Evolutionary conservation across 2,888 invertebrate species (phyloP).

Genomic region (Drosophila aldrichi): DNA sequence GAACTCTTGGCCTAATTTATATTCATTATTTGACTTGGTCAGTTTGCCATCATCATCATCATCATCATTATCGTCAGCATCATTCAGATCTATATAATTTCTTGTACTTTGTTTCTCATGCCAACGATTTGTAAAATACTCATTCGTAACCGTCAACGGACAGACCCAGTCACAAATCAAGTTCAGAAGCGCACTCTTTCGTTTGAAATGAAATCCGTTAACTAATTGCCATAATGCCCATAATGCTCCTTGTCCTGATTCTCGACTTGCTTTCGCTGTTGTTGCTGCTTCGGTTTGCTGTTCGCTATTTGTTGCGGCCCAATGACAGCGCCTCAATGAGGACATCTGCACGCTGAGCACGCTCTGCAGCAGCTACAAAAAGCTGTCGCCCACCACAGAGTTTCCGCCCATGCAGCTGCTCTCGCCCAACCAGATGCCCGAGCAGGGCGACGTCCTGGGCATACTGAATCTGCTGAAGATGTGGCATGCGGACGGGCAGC

Average conservation of each 20-base stretch:
- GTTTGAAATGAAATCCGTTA: constrained; percentile 70
- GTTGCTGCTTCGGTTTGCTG: constrained; percentile 16
- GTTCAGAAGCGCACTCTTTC: constrained; percentile 77
- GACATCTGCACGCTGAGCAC: constrained; percentile 87
- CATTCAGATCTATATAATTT: constrained; percentile 39
- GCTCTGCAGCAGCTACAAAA: constrained; percentile 85
- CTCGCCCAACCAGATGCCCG: constrained; percentile 53
- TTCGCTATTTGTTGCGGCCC: not conserved
- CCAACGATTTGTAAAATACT: constrained; percentile 36
- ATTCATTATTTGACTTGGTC: constrained; percentile 15
- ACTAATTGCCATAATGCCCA: constrained; percentile 51
- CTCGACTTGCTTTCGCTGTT: constrained; percentile 11
- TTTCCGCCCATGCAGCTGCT: constrained; percentile 76
- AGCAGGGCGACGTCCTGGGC: constrained; percentile 71
- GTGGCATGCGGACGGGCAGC: constrained; percentile 81
- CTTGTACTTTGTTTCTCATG: constrained; percentile 52
- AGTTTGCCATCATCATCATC: constrained; percentile 5
- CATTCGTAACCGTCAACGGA: constrained; percentile 51
- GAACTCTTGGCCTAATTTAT: constrained; percentile 56
- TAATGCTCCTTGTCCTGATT: constrained; percentile 21
- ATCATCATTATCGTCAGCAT: constrained; percentile 2
- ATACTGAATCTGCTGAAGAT: constrained; percentile 80
- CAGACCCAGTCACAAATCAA: constrained; percentile 65
- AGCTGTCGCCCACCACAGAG: constrained; percentile 81
- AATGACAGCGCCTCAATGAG: constrained; percentile 86